Evolutionary conservation across 2,113 vertebrate species (phyloP), one percentile per base, ranked within the genome.

Genomic region (Procavia capensis): DNA sequence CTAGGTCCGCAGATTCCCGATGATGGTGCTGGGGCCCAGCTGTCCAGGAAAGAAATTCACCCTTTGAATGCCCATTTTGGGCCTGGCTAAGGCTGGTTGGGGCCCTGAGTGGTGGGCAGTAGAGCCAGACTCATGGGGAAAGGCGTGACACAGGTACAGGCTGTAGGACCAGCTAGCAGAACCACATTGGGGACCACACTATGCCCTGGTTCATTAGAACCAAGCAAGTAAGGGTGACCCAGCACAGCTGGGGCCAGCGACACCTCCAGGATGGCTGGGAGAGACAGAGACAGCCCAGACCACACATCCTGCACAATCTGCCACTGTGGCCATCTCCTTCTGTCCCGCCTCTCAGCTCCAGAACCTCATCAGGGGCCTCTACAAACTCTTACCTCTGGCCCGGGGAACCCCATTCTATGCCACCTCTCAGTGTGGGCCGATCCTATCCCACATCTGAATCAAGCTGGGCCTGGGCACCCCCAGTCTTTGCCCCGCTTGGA

Each of bases 291-390:
- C 16, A 36, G 68, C 6, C 68, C 36, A 36, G 68, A 72, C n/a
- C 68, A 72, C 1, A 61, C 19, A 20, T n/a, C 84, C 68, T 0
- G 39, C 5, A 41, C 84, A 34, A 61, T 14, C 47, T 29, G 39
- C 1, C 13, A 1, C 34, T 47, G 0, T 2, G 57, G 20, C 31
- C n/a, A 3, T n/a, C 61, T 25, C 41, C 0, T 50, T 20, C 11
- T 2, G 0, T 17, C 3, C 90, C 36, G 70, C 11, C 27, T 88
- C 85, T 36, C 13, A 34, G 61, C 2, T 29, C 34, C 14, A 13
- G 39, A 20, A 20, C 22, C 50, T 41, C 19, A 19, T 29, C 13
- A 0, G 0, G 14, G 4, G 17, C 47, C 31, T 3, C 11, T 3
- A 17, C 6, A 72, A 41, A 54, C 10, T 29, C 41, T 54, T 10